Evolutionary conservation across 2,888 invertebrate genomes (phyloP).

Genomic region (Coecobrya sp.): DNA sequence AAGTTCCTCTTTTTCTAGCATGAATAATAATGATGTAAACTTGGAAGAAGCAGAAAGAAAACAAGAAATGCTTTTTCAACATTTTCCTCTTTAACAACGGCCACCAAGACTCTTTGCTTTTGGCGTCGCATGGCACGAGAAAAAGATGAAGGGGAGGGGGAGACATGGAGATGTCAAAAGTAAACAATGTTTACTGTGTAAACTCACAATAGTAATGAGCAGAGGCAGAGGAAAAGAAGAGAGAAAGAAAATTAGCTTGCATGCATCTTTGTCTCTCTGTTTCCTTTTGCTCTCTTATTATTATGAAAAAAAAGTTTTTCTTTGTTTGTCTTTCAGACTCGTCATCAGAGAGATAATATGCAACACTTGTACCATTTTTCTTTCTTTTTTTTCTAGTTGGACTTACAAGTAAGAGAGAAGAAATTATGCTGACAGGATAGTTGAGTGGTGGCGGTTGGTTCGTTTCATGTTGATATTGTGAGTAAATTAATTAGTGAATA

Average conservation of each 20-base stretch:
- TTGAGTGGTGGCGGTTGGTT: not conserved
- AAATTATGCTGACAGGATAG: not conserved
- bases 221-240: not conserved
- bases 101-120: not conserved
- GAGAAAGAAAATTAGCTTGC: not conserved
- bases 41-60: not conserved
- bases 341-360: no score
- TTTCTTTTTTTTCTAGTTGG: not conserved
- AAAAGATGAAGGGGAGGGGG: not conserved
- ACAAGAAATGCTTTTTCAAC: not conserved
- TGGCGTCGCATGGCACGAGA: not conserved
- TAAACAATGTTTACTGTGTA: conserved; percentile 45
- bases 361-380: no score
- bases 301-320: not conserved
- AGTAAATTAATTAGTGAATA: conserved; percentile 76
- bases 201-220: conserved; percentile 14
- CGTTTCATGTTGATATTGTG: conserved; percentile 69
- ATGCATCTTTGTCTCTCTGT: not conserved
- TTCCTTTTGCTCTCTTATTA: not conserved
- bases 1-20: not conserved
- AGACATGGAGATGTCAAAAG: not conserved
- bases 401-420: not conserved
- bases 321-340: not conserved
- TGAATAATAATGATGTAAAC: conserved; percentile 13
- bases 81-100: not conserved